These are phyloP conservation scores for Cynocephalus volans DNA, from an alignment of 2,113 vertebrate genomes.

Conservation along the genomic window DNA sequence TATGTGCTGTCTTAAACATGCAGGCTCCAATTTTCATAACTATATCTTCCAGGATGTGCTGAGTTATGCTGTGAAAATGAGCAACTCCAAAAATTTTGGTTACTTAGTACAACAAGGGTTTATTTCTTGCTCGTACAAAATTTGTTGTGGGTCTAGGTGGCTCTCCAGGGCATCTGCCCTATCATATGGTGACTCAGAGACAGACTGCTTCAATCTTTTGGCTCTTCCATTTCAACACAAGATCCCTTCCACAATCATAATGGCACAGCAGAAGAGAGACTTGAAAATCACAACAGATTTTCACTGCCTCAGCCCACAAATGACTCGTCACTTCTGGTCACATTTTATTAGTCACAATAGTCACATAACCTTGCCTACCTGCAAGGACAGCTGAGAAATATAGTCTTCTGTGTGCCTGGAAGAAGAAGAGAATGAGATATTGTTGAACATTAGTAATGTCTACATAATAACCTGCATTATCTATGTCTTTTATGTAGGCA, in stretches of 20 bases:
- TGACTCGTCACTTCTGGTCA: slow-evolving; percentile 23
- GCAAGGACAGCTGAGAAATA: slow-evolving; percentile 42
- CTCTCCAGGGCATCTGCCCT: not conserved
- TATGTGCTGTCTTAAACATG: slow-evolving; percentile 10
- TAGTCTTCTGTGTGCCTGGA: not conserved
- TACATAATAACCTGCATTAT: not conserved
- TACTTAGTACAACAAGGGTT: slow-evolving; percentile 5
- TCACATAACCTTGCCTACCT: slow-evolving; percentile 5
- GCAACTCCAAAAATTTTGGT: slow-evolving; percentile 35
- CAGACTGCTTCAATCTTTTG: not conserved
- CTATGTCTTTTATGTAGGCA: not conserved
- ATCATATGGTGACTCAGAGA: not conserved
- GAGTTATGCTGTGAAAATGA: not conserved
- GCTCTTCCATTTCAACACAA: slow-evolving; percentile 46
- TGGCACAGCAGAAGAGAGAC: not conserved
- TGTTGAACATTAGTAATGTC: not conserved
- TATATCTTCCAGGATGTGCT: not conserved
- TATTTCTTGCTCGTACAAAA: slow-evolving; percentile 52
- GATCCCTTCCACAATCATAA: not conserved
- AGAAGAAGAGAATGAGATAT: not conserved
- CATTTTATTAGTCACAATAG: slow-evolving; percentile 32
- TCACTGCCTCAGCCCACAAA: not conserved
- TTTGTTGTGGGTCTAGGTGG: not conserved
- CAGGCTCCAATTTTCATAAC: slow-evolving; percentile 30
- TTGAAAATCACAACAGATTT: slow-evolving; percentile 14